Conservation (phyloP, 2,888 invertebrate genomes). For the Luffia ferchaultella region DNA sequence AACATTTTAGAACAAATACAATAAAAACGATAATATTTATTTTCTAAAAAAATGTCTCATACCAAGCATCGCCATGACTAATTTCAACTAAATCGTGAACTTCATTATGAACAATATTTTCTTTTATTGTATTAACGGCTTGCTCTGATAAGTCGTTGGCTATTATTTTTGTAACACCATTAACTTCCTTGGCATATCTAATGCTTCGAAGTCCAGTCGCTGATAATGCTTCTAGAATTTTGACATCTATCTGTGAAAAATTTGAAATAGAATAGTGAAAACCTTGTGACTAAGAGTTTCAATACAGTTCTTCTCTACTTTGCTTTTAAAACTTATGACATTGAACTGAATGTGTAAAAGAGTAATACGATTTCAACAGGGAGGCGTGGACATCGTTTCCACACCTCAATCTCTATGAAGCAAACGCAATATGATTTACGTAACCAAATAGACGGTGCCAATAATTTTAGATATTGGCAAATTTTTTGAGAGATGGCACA, state of each 20-base stretch:
- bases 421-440: too few species aligned
- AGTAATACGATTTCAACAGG: too few species aligned
- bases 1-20: too few species aligned
- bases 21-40: too few species aligned
- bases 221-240: constrained; percentile 91
- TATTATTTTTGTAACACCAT: constrained; percentile 79
- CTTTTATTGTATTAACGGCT: constrained; percentile 87
- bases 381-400: too few species aligned
- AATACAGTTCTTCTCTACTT: constrained; percentile 8
- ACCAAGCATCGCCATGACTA: constrained; percentile 90
- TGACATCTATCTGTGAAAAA: constrained; percentile 59
- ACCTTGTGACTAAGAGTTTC: constrained; percentile 1
- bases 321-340: too few species aligned
- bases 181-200: constrained; percentile 94
- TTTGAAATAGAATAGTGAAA: constrained; percentile 4
- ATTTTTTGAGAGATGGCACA: too few species aligned
- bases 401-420: too few species aligned
- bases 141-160: constrained; percentile 89
- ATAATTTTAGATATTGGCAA: too few species aligned
- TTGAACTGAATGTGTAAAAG: too few species aligned
- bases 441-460: too few species aligned
- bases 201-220: constrained; percentile 96
- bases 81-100: constrained; percentile 78
- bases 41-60: constrained; percentile 28
- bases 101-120: constrained; percentile 79